A percentile compares a stretch with the other conserved stretches of the same genome.
These are phyloP conservation scores for Scaptodrosophila lebanonensis DNA, from an alignment of 1,140 invertebrate species.

Conservation along the genomic window DNA sequence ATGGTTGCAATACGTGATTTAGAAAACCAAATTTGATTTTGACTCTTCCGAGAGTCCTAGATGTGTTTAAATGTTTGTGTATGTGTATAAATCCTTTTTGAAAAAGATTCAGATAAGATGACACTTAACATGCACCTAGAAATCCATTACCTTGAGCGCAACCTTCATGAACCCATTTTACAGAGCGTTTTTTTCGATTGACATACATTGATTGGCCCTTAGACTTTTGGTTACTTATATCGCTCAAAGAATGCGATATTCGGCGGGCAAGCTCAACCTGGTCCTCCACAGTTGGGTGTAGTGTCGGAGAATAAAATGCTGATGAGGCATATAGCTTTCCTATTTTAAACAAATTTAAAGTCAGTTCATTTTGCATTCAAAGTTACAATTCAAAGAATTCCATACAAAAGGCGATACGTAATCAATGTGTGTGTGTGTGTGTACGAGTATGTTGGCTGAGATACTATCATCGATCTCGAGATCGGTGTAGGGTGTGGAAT, in stretches of 20 bases:
- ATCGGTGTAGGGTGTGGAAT: no score
- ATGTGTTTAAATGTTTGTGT: no score
- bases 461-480: no score
- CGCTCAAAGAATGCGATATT: constrained; percentile 94
- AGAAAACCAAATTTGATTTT: no score
- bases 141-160: constrained; percentile 62
- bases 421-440: constrained; percentile 6
- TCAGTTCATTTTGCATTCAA: constrained; percentile 46
- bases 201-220: constrained; percentile 97
- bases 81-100: no score
- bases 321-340: constrained; percentile 95
- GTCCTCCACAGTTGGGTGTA: constrained; percentile 95
- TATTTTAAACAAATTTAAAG: constrained; percentile 76
- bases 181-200: constrained; percentile 93
- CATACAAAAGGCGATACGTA: constrained; percentile 63
- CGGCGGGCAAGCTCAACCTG: constrained; percentile 93
- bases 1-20: no score
- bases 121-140: constrained; percentile 16
- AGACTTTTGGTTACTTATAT: constrained; percentile 92
- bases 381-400: neutral
- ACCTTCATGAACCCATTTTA: constrained; percentile 96
- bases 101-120: neutral
- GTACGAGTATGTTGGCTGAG: no score
- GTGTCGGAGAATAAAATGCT: constrained; percentile 91
- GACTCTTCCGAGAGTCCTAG: no score